A percentile compares a stretch with the other conserved stretches of the same genome.
These are phyloP conservation scores for Lates calcarifer DNA, from an alignment of 2,113 vertebrate species.

Conservation along the genomic window DNA sequence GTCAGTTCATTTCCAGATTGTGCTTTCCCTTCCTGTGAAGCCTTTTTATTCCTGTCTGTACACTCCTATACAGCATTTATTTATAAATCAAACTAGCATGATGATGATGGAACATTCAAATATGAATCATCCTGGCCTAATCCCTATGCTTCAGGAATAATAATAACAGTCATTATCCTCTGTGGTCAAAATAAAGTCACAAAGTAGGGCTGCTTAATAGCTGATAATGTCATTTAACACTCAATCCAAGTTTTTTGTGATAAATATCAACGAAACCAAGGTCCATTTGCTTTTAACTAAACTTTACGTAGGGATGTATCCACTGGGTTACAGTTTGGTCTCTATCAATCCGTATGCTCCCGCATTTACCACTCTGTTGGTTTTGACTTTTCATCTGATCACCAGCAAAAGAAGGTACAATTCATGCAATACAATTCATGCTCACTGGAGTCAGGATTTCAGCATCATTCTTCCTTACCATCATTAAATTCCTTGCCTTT, in stretches of 20 bases:
- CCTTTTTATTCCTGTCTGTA: conserved; percentile 9
- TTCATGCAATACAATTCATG: too few relatives aligned
- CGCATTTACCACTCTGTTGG: neutral
- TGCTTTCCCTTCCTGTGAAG: conserved; percentile 12
- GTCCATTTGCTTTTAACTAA: neutral
- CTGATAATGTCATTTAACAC: neutral
- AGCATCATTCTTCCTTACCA: neutral
- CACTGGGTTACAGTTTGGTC: too few relatives aligned
- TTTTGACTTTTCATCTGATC: conserved; percentile 3
- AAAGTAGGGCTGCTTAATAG: neutral
- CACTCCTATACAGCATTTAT: neutral
- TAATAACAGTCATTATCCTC: conserved; percentile 8
- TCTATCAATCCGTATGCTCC: neutral
- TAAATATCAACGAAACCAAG: conserved; percentile 8
- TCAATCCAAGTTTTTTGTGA: neutral
- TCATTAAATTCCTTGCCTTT: neutral
- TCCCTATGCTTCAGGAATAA: conserved; percentile 4
- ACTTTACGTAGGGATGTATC: neutral
- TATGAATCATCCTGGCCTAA: conserved; percentile 31
- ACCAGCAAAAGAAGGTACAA: too few relatives aligned
- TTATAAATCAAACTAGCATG: conserved; percentile 20
- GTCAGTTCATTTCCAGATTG: conserved; percentile 37
- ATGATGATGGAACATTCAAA: conserved; percentile 36
- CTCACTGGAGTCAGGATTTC: neutral
- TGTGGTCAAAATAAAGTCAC: conserved; percentile 23